Evolutionary conservation across 2,113 vertebrate genomes (phyloP), one percentile per base, ranked within the genome.

Genomic region (Potamarius usumacintae): DNA sequence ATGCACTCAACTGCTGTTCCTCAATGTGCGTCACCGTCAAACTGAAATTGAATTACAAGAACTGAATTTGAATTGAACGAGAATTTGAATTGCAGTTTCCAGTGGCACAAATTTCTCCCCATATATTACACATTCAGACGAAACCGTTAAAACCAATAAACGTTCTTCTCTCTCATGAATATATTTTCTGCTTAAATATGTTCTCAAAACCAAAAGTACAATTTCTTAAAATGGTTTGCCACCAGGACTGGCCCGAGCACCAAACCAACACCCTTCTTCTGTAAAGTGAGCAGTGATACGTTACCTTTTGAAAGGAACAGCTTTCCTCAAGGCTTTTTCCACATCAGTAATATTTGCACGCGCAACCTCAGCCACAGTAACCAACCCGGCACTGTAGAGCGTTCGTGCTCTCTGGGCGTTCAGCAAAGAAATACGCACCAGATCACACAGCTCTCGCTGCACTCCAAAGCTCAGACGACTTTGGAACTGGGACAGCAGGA

Each of bases 401-500:
- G 88, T 91, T 91, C 98, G 95, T 77, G 98, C 98, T 90, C 96
- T 91, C 89, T 96, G 96, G 0, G 97, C 98, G 0, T 98, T 99
- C 82, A 99, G 94, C 84, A 97, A 93, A 52, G 97, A 97, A 83
- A 99, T 93, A 53, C 98, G 95, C 34, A 99, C 96, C 85, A 99
- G 94, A 92, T 99, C 97, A 20, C 98, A 97, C n/a, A 99, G 95
- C 89, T 99, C 98, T 86, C 97, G 95, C 55, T 99, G 98, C 83
- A 99, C 94, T 22, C 98, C 98, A 67, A 99, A 99, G 12, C 95
- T 97, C 83, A 99, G 96, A 25, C 98, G 96, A 89, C 97, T 98
- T 95, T 99, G 98, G 94, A 98, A 99, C 92, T 99, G 97, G 6
- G 97, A 97, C 27, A 99, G 94, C n/a, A 99, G 91, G n/a, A 98